Evolutionary conservation across 2,797 vertebrate species (phyloP).

Genomic region (Oryzias dopingdopingensis): DNA sequence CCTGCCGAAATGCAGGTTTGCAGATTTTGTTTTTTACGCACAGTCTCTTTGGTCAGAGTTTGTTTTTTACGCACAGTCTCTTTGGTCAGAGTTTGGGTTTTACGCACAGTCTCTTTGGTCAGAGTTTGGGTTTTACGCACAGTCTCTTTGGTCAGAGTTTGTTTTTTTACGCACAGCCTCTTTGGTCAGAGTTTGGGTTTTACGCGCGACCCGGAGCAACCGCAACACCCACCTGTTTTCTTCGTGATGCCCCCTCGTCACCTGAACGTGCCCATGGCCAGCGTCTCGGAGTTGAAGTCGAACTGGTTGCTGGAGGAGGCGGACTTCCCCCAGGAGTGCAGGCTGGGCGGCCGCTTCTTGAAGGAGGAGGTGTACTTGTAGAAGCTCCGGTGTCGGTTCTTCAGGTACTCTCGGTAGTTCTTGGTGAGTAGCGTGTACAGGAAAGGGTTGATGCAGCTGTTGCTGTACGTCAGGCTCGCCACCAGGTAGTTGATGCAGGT

Average conservation of each 20-base stretch:
- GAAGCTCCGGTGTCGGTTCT: conserved; percentile 85
- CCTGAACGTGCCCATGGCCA: conserved; percentile 84
- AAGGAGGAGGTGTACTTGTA: conserved; percentile 90
- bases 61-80: background rate
- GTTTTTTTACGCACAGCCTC: background rate
- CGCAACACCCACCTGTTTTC: conserved; percentile 30
- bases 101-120: background rate
- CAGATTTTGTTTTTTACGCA: too few species aligned
- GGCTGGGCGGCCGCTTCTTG: conserved; percentile 83
- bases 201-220: background rate
- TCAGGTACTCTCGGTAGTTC: conserved; percentile 85
- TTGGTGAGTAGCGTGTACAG: conserved; percentile 85
- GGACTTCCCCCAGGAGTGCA: conserved; percentile 87
- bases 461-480: conserved; percentile 85
- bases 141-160: background rate
- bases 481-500: conserved; percentile 92
- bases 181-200: conserved; percentile 1
- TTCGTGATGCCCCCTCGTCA: conserved; percentile 45
- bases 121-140: conserved; percentile 1
- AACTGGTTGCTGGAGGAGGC: conserved; percentile 87
- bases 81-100: conserved; percentile 1
- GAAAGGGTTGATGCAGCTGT: conserved; percentile 87
- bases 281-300: conserved; percentile 83
- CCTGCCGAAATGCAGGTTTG: too few species aligned
- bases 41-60: background rate